Evolutionary conservation across 2,113 vertebrate genomes (phyloP), one percentile per base, ranked within the genome.

Genomic region (rat (Rattus norvegicus)): DNA sequence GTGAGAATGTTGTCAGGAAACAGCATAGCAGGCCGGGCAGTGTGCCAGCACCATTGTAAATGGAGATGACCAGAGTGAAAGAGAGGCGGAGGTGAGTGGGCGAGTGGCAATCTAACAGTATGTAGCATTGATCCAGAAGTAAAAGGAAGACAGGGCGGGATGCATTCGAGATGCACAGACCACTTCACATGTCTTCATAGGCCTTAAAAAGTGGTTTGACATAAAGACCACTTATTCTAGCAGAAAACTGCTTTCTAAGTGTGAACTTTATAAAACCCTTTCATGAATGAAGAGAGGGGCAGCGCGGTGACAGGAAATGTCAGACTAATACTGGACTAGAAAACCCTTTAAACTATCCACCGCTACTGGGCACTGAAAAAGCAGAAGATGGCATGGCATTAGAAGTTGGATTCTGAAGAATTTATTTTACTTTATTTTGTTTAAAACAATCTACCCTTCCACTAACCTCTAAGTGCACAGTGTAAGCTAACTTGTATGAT

Each of bases 231-330:
- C 76, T 93, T 88, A 77, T 80, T 96, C 76, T 49, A 39, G 75
- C n/a, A 89, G 85, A 77, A 95, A 90, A 91, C 61, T 54, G 24
- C 65, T 80, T 97, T 96, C 84, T 22, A 88, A 95, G 88, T 3
- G 11, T 36, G 67, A 77, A 6, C 52, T 89, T 88, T 92, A 83
- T 20, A 88, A 88, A 97, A 39, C 36, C 65, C 54, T 91, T 92
- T 93, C 39, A 90, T 91, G 75, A 90, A 43, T 81, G 39, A 72
- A 97, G 67, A 87, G 20, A 80, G 39, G 20, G 79, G 5, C 26
- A 84, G 22, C 22, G 1, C 17, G 63, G 20, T 83, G 67, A 30
- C 43, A 77, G 54, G 77, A 92, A 88, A 77, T 75, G 56, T 88
- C 20, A 92, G n/a, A n/a, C 28, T 10, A 56, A 89, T 61, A 17